These are phyloP conservation scores for Lagocephalus sceleratus DNA, from an alignment of 2,797 vertebrate species.

Conservation along the genomic window DNA sequence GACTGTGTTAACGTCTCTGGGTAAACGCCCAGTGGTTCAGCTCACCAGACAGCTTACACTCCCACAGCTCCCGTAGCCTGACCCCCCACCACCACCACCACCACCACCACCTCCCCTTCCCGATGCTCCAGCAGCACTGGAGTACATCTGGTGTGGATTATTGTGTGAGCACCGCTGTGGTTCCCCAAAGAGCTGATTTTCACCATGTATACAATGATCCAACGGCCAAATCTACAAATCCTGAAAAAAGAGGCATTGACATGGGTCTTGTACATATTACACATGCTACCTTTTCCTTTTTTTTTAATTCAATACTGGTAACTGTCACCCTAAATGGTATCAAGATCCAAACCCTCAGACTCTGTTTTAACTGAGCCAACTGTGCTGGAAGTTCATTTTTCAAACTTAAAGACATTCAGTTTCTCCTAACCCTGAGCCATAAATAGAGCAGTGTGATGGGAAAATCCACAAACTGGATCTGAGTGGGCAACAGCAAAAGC, in stretches of 20 bases:
- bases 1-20: conserved; percentile 30
- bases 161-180: conserved; percentile 30
- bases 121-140: conserved; percentile 31
- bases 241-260: neutral
- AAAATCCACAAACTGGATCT: conserved; percentile 7
- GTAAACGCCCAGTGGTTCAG: conserved; percentile 23
- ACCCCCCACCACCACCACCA: too few species aligned
- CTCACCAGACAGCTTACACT: conserved; percentile 19
- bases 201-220: conserved; percentile 14
- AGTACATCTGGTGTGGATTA: conserved; percentile 58
- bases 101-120: conserved; percentile 20
- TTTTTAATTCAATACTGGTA: too few species aligned
- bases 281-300: too few species aligned
- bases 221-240: conserved; percentile 8
- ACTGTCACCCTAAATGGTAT: conserved; percentile 6
- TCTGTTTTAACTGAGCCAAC: neutral
- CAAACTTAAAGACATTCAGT: neutral
- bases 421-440: conserved; percentile 5
- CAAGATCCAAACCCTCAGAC: neutral
- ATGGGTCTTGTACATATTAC: neutral
- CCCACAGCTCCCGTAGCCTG: conserved; percentile 36
- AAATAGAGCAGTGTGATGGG: neutral
- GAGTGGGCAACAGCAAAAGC: neutral
- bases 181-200: conserved; percentile 10
- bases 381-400: conserved; percentile 2